These are phyloP conservation scores for Drosophila merina DNA, from an alignment of 2,888 invertebrate genomes.

Conservation along the genomic window DNA sequence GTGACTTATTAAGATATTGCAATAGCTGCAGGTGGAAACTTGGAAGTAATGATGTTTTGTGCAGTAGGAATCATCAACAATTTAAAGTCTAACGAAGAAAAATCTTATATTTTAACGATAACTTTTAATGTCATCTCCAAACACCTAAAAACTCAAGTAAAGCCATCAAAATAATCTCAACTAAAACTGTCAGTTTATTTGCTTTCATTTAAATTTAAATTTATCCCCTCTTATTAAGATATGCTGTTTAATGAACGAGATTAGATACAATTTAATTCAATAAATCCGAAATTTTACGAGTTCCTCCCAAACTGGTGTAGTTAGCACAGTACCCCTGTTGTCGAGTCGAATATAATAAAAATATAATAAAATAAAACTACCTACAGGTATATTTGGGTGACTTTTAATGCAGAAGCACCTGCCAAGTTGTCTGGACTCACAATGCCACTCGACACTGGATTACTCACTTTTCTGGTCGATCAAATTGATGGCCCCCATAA, in stretches of 20 bases:
- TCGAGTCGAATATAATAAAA: neutral
- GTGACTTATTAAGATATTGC: no score
- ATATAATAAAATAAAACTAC: conserved; percentile 11
- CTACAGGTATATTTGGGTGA: conserved; percentile 1
- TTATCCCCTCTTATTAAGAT: neutral
- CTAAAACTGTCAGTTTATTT: conserved; percentile 30
- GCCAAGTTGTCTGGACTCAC: conserved; percentile 30
- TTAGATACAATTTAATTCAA: conserved; percentile 20
- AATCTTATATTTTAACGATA: no score
- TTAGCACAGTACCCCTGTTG: conserved; percentile 5
- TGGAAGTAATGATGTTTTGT: no score
- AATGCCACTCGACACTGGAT: conserved; percentile 26
- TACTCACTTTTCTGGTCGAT: conserved; percentile 42
- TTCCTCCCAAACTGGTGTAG: neutral
- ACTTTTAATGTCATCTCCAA: no score
- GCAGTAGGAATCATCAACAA: no score
- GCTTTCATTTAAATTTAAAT: conserved; percentile 10
- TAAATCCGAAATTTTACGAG: conserved; percentile 27
- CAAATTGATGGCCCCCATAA: conserved; percentile 37
- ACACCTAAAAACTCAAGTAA: neutral
- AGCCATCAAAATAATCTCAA: conserved; percentile 12
- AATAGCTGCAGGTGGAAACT: no score
- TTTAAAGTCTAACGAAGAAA: no score
- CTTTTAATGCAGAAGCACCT: conserved; percentile 26
- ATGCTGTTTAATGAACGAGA: neutral